Base-by-base conservation (phyloP, 2,888 invertebrate species). In the Lordiphosa andalusiaca region DNA sequence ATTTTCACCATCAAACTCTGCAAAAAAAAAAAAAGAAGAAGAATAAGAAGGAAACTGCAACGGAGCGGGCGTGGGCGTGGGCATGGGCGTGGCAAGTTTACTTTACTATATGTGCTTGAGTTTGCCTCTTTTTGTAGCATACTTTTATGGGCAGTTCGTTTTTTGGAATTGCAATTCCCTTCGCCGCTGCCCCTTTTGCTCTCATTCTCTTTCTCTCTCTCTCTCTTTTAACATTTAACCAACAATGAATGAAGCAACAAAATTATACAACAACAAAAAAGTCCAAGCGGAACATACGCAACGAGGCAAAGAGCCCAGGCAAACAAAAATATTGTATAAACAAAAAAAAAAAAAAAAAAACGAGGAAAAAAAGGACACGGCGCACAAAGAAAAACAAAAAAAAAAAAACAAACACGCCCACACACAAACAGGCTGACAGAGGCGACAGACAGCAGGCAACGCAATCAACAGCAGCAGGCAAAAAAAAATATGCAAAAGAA, bases 171-270 rank as follows among this genome's bases (percentile, higher is more conserved):
- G 12, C 41, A 56, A 38, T 30, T 10, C 23, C 33, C 23, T 19
- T 19, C n/a, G 30, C 36, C 36, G 36, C 10, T 10, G 10, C 7
- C 42, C 6, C 19, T 30, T 30, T 10, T 30, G 30, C 25, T n/a
- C 39, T 30, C 37, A n/a, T 5, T n/a, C 30, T 25, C 30, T n/a
- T 21, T 25, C 30, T 5, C 33, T 9, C 33, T 23, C 12, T 25
- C 46, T 41, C 25, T 46, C 35, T 64, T 64, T 55, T 63, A 59
- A 71, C 77, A 71, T 68, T 71, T 73, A 73, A 68, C 71, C 76
- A 63, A 76, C 86, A 85, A 77, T 85, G 86, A 86, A 86, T 84
- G 78, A 74, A 78, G 83, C 86, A 74, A 84, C 84, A 82, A 84
- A 82, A 71, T 84, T 74, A 82, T 71, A 72, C 66, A 65, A 70